Evolutionary conservation across 2,113 vertebrate species (phyloP).

Genomic region (Tenebrosternarchus preto): DNA sequence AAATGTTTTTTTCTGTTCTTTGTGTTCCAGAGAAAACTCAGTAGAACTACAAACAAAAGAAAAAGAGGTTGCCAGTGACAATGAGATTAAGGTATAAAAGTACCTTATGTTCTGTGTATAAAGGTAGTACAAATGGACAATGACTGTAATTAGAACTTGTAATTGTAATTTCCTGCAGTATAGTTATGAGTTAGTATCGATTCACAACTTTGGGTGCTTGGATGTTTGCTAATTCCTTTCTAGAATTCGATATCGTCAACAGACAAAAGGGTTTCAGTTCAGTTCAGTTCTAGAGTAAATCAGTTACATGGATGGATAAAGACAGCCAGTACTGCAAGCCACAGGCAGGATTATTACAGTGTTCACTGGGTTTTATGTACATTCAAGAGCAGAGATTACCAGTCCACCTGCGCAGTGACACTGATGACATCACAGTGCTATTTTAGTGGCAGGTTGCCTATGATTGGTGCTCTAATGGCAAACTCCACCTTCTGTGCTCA

Average conservation of each 20-base stretch:
- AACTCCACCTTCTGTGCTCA: slow-evolving; percentile 18
- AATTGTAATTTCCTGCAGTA: neutral
- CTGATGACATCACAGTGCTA: slow-evolving; percentile 36
- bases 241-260: neutral
- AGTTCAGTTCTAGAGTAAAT: slow-evolving; percentile 22
- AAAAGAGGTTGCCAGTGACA: slow-evolving; percentile 3
- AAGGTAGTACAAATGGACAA: neutral
- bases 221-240: neutral
- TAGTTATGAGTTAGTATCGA: too few relatives aligned
- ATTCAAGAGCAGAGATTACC: slow-evolving; percentile 1
- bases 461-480: slow-evolving; percentile 18
- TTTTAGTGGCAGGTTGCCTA: slow-evolving; percentile 30
- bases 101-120: neutral
- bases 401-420: slow-evolving; percentile 5
- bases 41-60: slow-evolving; percentile 43
- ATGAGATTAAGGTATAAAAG: slow-evolving; percentile 54
- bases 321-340: neutral
- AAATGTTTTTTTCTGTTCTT: neutral
- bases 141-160: neutral
- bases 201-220: neutral
- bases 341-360: neutral
- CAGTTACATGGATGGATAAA: neutral
- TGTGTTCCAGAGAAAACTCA: slow-evolving; percentile 47
- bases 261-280: neutral
- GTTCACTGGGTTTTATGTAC: neutral